Evolutionary conservation across 2,113 vertebrate species (phyloP).

Genomic region (Jacana jacana): DNA sequence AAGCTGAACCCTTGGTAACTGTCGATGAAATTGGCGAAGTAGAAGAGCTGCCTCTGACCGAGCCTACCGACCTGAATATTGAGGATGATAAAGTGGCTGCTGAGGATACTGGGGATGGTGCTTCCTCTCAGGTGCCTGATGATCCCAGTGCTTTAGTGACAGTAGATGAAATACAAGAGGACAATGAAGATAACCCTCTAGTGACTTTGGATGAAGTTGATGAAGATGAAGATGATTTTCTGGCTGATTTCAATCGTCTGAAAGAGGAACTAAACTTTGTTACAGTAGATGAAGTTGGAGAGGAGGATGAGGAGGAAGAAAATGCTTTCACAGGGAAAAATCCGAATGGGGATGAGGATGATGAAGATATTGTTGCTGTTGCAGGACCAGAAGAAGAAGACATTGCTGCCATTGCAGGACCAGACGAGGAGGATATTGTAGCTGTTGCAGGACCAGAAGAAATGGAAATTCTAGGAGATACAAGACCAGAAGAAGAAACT

Average conservation of each 20-base stretch:
- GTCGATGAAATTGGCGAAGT: slow-evolving; percentile 79
- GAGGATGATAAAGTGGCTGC: neutral
- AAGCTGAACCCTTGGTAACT: slow-evolving; percentile 72
- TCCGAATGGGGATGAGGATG: rapidly evolving
- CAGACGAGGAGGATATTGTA: neutral
- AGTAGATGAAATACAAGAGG: slow-evolving; percentile 73
- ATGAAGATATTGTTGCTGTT: neutral
- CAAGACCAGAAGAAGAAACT: neutral
- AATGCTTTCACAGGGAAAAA: neutral
- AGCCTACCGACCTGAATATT: neutral
- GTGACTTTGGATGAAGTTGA: slow-evolving; percentile 77
- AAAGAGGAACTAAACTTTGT: slow-evolving; percentile 82
- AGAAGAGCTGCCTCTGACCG: slow-evolving; percentile 71
- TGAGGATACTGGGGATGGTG: slow-evolving; percentile 20
- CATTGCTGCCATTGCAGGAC: neutral
- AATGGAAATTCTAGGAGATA: neutral
- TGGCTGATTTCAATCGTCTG: slow-evolving; percentile 75
- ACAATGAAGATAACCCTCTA: slow-evolving; percentile 67
- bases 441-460: slow-evolving; percentile 26
- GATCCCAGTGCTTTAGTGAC: slow-evolving; percentile 69
- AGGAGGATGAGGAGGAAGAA: slow-evolving; percentile 75
- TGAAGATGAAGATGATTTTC: slow-evolving; percentile 75
- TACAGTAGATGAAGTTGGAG: slow-evolving; percentile 84
- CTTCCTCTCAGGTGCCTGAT: slow-evolving; percentile 63
- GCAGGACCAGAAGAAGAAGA: slow-evolving; percentile 7